Percentiles rank a stretch among this genome's conserved stretches.
These are phyloP conservation scores for Diceros bicornis DNA, from an alignment of 2,797 vertebrate genomes.

Conservation along the genomic window DNA sequence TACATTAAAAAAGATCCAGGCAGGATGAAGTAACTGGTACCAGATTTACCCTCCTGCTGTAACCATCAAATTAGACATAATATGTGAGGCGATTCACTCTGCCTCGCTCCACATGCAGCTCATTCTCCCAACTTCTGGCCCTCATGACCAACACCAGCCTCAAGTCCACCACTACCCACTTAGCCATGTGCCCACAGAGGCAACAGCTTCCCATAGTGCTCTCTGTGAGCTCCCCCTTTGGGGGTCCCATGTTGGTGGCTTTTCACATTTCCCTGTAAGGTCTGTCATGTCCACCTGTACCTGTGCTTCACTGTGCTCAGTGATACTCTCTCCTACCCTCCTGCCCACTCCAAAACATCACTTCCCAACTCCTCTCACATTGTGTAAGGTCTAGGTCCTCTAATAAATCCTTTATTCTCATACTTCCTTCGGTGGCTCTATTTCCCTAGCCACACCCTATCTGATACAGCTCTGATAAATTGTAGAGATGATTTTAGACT, in stretches of 20 bases:
- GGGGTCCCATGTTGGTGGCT: background rate
- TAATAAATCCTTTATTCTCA: background rate
- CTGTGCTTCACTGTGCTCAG: background rate
- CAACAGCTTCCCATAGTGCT: background rate
- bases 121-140: background rate
- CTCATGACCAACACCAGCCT: background rate
- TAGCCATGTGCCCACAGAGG: background rate
- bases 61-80: too few species aligned
- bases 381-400: background rate
- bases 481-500: background rate
- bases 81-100: rapidly evolving
- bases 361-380: background rate
- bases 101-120: background rate
- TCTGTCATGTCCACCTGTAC: background rate
- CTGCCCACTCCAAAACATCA: background rate
- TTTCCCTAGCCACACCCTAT: background rate
- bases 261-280: background rate
- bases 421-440: background rate
- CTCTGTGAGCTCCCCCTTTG: background rate
- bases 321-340: background rate
- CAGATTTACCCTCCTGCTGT: background rate
- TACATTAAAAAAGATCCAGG: background rate
- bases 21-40: background rate
- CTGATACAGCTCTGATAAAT: background rate
- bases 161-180: background rate